Evolutionary conservation across 2,113 vertebrate species (phyloP).

Genomic region (Grammomys dolichurus): DNA sequence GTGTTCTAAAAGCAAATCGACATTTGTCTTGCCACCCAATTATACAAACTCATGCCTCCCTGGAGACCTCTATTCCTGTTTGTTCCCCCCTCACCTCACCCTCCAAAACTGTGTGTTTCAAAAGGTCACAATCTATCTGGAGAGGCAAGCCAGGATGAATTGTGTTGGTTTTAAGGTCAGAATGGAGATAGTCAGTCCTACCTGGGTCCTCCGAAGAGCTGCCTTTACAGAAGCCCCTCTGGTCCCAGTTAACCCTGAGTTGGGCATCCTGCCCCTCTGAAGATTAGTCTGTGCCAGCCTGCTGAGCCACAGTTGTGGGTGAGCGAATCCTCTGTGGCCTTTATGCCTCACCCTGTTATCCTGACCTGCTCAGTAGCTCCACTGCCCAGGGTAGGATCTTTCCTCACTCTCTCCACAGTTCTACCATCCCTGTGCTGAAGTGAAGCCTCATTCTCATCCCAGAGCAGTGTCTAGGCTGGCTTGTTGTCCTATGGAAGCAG

Average conservation of each 20-base stretch:
- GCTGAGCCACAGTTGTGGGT: not conserved
- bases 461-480: not conserved
- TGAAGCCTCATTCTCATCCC: not conserved
- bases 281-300: not conserved
- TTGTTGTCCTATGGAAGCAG: not conserved
- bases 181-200: not conserved
- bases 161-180: not conserved
- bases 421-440: not conserved
- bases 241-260: not conserved
- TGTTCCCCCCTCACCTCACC: not conserved
- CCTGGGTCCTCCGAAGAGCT: not conserved
- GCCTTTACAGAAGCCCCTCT: not conserved
- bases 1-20: constrained; percentile 5
- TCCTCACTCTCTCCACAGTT: not conserved
- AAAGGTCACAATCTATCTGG: not conserved
- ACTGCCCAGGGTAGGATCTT: not conserved
- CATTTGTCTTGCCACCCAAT: constrained; percentile 17
- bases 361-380: not conserved
- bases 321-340: not conserved
- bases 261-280: not conserved
- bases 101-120: not conserved
- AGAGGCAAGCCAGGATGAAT: not conserved
- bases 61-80: not conserved
- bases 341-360: not conserved
- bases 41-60: constrained; percentile 2